Base-by-base conservation (phyloP, 2,113 vertebrate genomes). In the Donacobius atricapilla region DNA sequence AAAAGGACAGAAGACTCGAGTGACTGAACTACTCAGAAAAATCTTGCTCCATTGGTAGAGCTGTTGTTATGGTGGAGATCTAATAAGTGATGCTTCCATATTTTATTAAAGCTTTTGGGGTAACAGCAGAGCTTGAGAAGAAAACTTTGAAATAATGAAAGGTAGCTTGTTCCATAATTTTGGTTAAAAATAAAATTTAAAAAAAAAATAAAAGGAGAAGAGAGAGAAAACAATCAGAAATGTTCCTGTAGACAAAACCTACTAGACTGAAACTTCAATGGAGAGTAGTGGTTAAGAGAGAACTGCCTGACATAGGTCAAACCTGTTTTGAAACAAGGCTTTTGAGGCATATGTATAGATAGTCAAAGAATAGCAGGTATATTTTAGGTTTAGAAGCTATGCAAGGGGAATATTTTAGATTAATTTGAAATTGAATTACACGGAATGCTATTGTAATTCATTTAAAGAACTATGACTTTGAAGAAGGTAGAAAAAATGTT, bases 1-100 rank as follows among this genome's bases (percentile, higher is more conserved):
- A 57, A 95, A 94, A 84, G 58, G 63, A 83, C 70, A 86, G 87
- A 97, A 95, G 92, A 96, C 71, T 81, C 35, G 5, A 94, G 66
- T 96, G 70, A 65, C 78, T 90, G 87, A 90, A 76, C 66, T 72
- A 10, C 82, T 85, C 47, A 86, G 48, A 73, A 54, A 94, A 88
- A 39, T 86, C 54, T 87, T 79, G 39, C 58, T 95, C 81, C 70
- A 75, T 56, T 1, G 0, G 57, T 91, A 73, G n/a, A 87, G 35
- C 63, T 65, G 12, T 39, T 91, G 1, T 71, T 77, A 3, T 15
- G 47, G 27, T 91, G 44, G 93, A 91, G 90, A 61, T 85, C 27
- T 77, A 53, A 35, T 76, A 33, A 23, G 24, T 91, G 47, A 63
- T 6, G 3, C 72, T 86, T 66, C 39, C 18, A 25, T 89, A 57